Evolutionary conservation across 1,140 invertebrate genomes (phyloP), one percentile per base, ranked within the genome.

Genomic region (Penaeus indicus): DNA sequence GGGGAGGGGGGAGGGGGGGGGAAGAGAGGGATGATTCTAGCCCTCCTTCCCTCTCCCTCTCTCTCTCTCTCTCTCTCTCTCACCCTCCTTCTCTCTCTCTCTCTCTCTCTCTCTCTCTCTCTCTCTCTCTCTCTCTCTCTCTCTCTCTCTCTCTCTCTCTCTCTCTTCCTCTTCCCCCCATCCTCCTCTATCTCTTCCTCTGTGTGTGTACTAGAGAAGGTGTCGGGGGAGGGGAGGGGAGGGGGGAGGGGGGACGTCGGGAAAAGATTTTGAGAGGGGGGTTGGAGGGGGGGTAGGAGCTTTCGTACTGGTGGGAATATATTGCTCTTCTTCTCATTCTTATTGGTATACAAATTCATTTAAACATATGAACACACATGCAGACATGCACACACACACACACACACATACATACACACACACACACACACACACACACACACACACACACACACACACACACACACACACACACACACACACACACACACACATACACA

Each of bases 11-110:
- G 38, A 67, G 32, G 54, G 60, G 42, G 75, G 42, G 64, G 80
- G 67, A 11, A 81, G 80, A 60, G 32, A 54, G 13, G 25, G 78
- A 42, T 19, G 7, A 13, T 13, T 60, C 4, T 25, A 60, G 11
- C 3, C n/a, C 47, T 22, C 8, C 4, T 0, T 60, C 13, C n/a
- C n/a, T 4, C 3, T 10, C 11, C 16, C 4, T 25, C 16, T 42
- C 2, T 4, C n/a, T 18, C 69, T 67, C 92, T 84, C 62, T 84
- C 80, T 72, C 75, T 84, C 62, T 47, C 62, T 13, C 47, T 13
- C 13, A 5, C 47, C 8, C 13, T 13, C 47, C 11, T 10, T 13
- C 47, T 54, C 13, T 13, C 47, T 13, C 47, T 54, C 13, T 13
- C 47, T 13, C 13, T 16, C 16, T 16, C 54, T 54, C 54, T 54